phyloP scores from a whole-genome alignment of 2,113 vertebrate species.

The Willisornis vidua region DNA sequence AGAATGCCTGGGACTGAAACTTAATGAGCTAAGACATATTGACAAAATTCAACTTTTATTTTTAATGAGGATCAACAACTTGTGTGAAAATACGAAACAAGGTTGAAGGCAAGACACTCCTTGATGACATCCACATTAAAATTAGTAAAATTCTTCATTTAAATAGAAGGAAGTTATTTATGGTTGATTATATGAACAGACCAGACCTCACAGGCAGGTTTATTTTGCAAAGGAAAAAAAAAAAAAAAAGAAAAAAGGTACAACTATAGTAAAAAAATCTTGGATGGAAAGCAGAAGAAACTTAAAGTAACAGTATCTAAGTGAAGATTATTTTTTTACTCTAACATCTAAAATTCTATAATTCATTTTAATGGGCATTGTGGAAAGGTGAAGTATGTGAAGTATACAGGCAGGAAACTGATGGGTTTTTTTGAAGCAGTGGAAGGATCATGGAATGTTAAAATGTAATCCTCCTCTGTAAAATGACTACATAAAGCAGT shows the following conservation, averaged over 20 bases:
- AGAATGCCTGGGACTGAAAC: not conserved
- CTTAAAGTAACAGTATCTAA: not conserved
- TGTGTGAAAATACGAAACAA: not conserved
- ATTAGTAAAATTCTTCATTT: not conserved
- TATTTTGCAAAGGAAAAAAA: not conserved
- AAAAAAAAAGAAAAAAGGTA: not conserved
- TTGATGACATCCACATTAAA: not conserved
- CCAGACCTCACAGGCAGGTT: not conserved
- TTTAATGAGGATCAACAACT: not conserved
- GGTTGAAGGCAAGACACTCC: not conserved
- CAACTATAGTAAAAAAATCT: not conserved
- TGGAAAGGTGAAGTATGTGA: not conserved
- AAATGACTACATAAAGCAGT: not conserved
- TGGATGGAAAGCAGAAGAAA: not conserved
- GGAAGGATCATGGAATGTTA: not conserved
- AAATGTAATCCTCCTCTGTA: not conserved
- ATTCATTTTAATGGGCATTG: not conserved
- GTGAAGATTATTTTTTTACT: not conserved
- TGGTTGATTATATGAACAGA: not conserved
- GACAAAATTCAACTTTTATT: not conserved
- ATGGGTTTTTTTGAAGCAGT: not conserved
- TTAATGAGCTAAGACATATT: not conserved
- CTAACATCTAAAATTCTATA: not conserved
- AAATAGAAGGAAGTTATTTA: not conserved
- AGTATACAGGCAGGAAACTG: not conserved